Base-by-base conservation (phyloP, 2,888 invertebrate species). In the Erannis defoliaria region DNA sequence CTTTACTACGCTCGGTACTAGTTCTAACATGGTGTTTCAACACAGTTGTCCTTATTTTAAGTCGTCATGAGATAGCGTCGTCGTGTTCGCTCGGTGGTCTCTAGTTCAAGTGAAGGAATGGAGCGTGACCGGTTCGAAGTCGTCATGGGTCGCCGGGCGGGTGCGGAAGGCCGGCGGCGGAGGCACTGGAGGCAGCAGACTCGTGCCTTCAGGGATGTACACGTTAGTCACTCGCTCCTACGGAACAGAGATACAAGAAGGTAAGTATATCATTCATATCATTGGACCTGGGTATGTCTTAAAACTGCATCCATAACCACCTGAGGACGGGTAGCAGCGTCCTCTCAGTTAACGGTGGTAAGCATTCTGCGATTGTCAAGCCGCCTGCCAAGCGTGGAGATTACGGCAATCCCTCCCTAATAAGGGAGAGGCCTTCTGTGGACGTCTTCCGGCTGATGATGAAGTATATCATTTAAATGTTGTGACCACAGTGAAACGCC, bases 131-230 rank as follows among this genome's bases (percentile, higher is more conserved):
- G 94, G 93, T 73, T 95, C 95, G 72, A 94, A 93, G 83, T 95
- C 95, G 75, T 95, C 95, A 93, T 80, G 94, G 74, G 80, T 94
- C 77, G 74, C 93, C 86, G 82, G 95, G 86, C 77, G 94, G 84
- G 78, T 88, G 67, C 82, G 84, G 54, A 81, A 85, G 16, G 89
- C 84, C n/a, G 89, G 90, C 3, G 89, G 91, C 48, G 95, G 94
- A n/a, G 94, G 94, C 43, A 94, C 94, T 40, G 95, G 94, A 14
- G 95, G 95, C 68, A 96, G 94, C 73, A 96, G 82, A 76, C 96
- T 96, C 14, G 95, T 95, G 57, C 95, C 95, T 85, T 96, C 96
- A 16, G 96, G 95, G 80, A 95, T 95, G 81, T 94, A 94, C 10
- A 93, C 89, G 74, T 93, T 93, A 16, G 92, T 93, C 29, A 95